Evolutionary conservation across 1,140 invertebrate genomes (phyloP), one percentile per base, ranked within the genome.

Genomic region (Ruditapes philippinarum): DNA sequence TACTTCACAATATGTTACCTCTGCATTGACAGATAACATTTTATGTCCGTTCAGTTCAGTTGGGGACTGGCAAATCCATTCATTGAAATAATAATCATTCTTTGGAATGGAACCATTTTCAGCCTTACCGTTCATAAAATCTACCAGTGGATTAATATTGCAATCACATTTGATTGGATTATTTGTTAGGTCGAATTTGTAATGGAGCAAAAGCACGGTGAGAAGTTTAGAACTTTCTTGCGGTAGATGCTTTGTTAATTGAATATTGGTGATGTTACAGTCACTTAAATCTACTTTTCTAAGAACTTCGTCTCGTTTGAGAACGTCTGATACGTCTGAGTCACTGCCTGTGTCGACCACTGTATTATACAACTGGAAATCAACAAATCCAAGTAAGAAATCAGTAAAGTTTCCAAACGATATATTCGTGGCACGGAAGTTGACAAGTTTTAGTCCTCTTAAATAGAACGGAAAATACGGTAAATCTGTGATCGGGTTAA

Each of bases 111-210:
- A 51, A 0, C 65, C 54, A 1, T 88, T 70, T 28, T 28, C 1
- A 22, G 65, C 42, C 22, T 76, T n/a, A 14, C 76, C 68, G 14
- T 76, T 25, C 4, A 93, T 80, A 49, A 88, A 88, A 40, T 85
- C 80, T 22, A 80, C 73, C 28, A 94, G 82, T 9, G 90, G 76
- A 17, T 91, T 85, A 31, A 94, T 91, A 38, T 89, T 89, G 49
- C 93, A 94, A 57, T 93, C 88, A 84, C 93, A 94, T n/a, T 65
- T 38, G 19, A 94, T 62, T 0, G 73, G 81, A 73, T 93, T 91
- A 7, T 90, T 84, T 11, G 81, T 80, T 3, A 92, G 31, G 45
- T 89, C 78, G 45, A 94, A 87, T 38, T 90, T 60, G 88, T 90
- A 94, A 91, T 94, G 60, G 36, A 92, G 49, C 38, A 92, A 42